These are phyloP conservation scores for Orthonychiurus folsomi DNA, from an alignment of 2,888 invertebrate genomes.

Conservation along the genomic window DNA sequence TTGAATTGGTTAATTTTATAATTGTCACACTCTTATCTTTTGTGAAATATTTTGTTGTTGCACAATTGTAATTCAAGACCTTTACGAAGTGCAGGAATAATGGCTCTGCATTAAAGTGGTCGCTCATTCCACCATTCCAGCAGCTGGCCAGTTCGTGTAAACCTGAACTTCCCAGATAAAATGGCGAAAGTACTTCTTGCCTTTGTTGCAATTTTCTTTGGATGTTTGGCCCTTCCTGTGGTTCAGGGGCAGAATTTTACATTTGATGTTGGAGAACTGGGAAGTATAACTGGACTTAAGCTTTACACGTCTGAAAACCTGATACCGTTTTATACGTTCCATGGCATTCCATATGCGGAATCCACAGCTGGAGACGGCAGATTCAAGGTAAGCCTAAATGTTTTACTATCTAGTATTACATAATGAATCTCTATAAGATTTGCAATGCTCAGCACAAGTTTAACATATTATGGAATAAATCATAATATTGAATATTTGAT, in stretches of 20 bases:
- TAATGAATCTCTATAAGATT: not conserved
- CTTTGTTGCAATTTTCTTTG: not conserved
- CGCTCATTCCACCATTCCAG: too few relatives aligned
- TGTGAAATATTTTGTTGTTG: too few relatives aligned
- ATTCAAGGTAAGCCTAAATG: conserved; percentile 30
- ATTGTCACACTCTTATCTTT: too few relatives aligned
- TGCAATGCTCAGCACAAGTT: conserved; percentile 2
- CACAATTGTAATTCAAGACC: too few relatives aligned
- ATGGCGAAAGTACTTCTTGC: not conserved
- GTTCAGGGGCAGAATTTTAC: not conserved
- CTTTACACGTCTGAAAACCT: not conserved
- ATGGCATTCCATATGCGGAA: conserved; percentile 33
- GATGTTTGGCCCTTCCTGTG: not conserved
- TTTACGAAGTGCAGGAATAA: too few relatives aligned
- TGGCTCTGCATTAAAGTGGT: too few relatives aligned
- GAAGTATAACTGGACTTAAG: conserved; percentile 1
- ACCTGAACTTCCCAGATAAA: too few relatives aligned
- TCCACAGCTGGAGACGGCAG: conserved; percentile 20
- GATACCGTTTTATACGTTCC: conserved; percentile 20
- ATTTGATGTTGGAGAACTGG: conserved; percentile 3
- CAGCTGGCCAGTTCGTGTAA: too few relatives aligned
- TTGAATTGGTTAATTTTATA: too few relatives aligned
- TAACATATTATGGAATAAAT: not conserved
- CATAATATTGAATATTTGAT: not conserved
- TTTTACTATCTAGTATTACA: too few relatives aligned